phyloP scores from a whole-genome alignment of 1,140 invertebrate species.

The Pseudobourletiella spinata region DNA sequence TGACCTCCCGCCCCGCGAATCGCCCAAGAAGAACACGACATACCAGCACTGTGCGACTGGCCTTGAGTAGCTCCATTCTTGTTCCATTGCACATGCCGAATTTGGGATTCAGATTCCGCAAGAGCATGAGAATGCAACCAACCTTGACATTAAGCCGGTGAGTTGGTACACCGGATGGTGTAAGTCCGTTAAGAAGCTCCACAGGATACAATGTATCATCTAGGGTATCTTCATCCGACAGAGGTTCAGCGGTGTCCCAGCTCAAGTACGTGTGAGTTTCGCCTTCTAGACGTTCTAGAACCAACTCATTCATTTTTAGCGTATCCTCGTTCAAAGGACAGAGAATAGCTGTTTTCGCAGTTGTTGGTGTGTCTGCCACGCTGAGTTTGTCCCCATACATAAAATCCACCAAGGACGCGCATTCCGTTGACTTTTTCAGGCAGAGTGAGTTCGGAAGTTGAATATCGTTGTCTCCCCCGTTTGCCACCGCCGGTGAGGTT shows the following conservation, averaged over 20 bases:
- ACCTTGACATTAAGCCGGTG: conserved; percentile 41
- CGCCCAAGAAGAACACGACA: neutral
- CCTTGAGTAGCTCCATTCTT: conserved; percentile 32
- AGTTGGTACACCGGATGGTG: conserved; percentile 39
- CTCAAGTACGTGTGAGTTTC: conserved; percentile 5
- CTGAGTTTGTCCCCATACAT: too few species aligned
- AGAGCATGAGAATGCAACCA: conserved; percentile 39
- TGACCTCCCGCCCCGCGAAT: conserved; percentile 19
- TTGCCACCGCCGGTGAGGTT: too few species aligned
- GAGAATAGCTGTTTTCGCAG: too few species aligned
- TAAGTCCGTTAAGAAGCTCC: conserved; percentile 41
- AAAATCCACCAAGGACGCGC: too few species aligned
- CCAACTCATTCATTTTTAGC: conserved; percentile 8
- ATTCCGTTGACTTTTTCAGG: too few species aligned
- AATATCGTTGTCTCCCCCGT: too few species aligned
- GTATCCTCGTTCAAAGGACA: conserved; percentile 24
- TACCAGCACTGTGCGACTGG: conserved; percentile 7
- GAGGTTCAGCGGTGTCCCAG: conserved; percentile 28
- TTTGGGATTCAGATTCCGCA: conserved; percentile 40
- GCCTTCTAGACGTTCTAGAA: neutral
- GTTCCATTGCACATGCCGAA: conserved; percentile 42
- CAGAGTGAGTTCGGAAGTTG: too few species aligned
- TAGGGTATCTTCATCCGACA: conserved; percentile 30
- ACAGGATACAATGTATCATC: conserved; percentile 34
- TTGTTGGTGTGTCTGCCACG: too few species aligned